Evolutionary conservation across 2,888 invertebrate genomes (phyloP), one percentile per base, ranked within the genome.

Genomic region (Drosophila prolongata): DNA sequence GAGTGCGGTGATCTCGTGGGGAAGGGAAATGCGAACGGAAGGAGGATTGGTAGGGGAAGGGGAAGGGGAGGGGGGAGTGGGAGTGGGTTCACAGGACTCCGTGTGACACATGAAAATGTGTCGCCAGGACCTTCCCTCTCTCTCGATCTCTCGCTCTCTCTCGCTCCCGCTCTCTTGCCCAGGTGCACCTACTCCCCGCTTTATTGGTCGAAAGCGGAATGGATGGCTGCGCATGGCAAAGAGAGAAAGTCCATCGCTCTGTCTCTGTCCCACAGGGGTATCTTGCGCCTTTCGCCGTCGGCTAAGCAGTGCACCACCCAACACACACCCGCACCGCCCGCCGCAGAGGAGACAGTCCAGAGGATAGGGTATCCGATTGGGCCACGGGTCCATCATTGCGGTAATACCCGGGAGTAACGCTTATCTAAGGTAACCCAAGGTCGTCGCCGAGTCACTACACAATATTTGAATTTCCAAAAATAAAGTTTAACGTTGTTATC

Each of bases 171-270:
- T 24, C 19, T n/a, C 13, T 14, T 35, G 47, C 42, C 53, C 38
- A 62, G 54, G 53, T 59, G 61, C 60, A 61, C 65, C 57, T 73
- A 72, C 65, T 65, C 66, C 66, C 72, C 55, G 53, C 71, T 72
- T 47, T 77, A 83, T 83, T 83, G 83, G 83, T 82, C 82, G 80
- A 77, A 75, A 67, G 68, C 67, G 69, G 53, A 73, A 79, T 71
- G 79, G 71, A 83, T 85, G 78, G 82, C 78, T 76, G 83, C 86
- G 88, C 82, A 82, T 82, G 87, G 77, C 77, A 66, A 67, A 52
- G 47, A 69, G 65, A 73, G 72, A 69, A 46, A 55, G 59, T 35
- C 57, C 56, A 34, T 58, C 14, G 54, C 54, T 44, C 34, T 44
- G 16, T 19, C 61, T 24, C 38, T 16, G 16, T 65, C 66, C 10